These are phyloP conservation scores for Shinisaurus crocodilurus DNA, from an alignment of 2,113 vertebrate species.

Conservation along the genomic window DNA sequence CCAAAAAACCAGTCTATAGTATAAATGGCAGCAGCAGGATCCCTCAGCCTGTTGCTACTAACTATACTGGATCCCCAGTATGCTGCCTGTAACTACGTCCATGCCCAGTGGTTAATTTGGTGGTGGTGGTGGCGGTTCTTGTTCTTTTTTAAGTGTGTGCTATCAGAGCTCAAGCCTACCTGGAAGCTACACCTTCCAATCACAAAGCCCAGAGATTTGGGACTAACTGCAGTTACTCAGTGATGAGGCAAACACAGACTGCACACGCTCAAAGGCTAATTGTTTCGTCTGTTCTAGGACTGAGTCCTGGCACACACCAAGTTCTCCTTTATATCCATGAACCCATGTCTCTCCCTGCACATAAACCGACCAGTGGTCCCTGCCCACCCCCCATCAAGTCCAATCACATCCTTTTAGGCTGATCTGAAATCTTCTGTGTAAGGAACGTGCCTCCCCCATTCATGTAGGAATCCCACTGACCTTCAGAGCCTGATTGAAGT, in stretches of 20 bases:
- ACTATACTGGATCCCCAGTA: background rate
- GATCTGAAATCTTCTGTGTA: background rate
- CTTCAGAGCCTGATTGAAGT: constrained; percentile 96
- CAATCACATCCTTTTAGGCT: background rate
- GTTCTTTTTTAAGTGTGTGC: too few species aligned
- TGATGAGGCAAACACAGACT: background rate
- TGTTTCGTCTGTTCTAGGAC: background rate
- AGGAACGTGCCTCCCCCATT: background rate
- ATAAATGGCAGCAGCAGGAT: background rate
- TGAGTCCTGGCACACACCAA: background rate
- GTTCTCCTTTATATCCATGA: background rate
- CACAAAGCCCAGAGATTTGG: background rate
- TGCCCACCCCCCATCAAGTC: background rate
- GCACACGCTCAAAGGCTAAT: background rate
- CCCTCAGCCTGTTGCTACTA: background rate
- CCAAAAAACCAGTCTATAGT: background rate
- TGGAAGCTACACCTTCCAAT: background rate
- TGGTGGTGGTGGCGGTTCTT: too few species aligned
- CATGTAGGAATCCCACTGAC: constrained; percentile 57
- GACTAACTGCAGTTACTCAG: background rate
- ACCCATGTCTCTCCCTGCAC: background rate
- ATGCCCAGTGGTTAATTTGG: background rate
- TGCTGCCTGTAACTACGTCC: background rate
- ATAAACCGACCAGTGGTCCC: background rate
- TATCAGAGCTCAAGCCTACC: background rate